Conservation (phyloP, 2,888 invertebrate species). For the Drosophila macrospina region DNA sequence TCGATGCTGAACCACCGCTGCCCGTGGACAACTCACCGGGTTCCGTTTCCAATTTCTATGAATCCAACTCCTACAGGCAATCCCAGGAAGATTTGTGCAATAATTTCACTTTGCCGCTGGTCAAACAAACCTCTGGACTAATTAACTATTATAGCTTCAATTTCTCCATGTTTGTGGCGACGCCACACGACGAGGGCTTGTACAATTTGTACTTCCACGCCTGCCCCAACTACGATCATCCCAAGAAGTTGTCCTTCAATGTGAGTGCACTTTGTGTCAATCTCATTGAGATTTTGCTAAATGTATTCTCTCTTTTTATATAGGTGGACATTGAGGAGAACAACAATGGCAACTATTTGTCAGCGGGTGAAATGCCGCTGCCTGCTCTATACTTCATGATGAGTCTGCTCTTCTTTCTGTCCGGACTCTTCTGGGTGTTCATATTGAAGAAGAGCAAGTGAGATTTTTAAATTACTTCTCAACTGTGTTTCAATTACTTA, state of each 20-base stretch:
- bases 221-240: constrained; percentile 90
- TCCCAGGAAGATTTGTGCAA: constrained; percentile 84
- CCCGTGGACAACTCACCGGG: constrained; percentile 34
- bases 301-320: constrained; percentile 39
- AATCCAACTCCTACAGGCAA: constrained; percentile 50
- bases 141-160: constrained; percentile 83
- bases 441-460: constrained; percentile 92
- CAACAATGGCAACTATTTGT: constrained; percentile 93
- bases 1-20: constrained; percentile 34
- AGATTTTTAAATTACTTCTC: constrained; percentile 54
- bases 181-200: constrained; percentile 93
- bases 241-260: constrained; percentile 87
- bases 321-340: constrained; percentile 95
- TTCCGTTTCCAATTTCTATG: constrained; percentile 38
- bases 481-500: constrained; percentile 10
- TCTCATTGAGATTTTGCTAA: not conserved
- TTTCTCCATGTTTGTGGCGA: constrained; percentile 92
- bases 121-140: constrained; percentile 86
- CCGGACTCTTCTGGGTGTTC: constrained; percentile 97
- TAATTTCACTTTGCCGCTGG: constrained; percentile 87
- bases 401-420: constrained; percentile 94
- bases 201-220: constrained; percentile 98
- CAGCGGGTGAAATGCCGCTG: constrained; percentile 98
- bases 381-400: constrained; percentile 97
- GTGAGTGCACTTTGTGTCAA: constrained; percentile 86